Conservation (phyloP, 1,140 invertebrate species). For the Aethina tumida region DNA sequence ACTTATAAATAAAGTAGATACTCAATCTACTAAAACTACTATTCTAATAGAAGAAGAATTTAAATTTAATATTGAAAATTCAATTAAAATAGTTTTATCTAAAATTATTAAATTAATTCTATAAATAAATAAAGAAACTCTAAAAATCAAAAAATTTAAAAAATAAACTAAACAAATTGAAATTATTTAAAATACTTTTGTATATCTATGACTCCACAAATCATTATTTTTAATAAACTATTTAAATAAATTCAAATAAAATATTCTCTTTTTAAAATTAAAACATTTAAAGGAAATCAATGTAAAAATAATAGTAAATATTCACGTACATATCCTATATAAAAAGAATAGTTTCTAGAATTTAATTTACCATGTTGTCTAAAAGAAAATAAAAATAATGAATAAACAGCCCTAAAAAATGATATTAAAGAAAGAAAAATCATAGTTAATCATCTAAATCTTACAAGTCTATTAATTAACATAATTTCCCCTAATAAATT, state of each 20-base stretch:
- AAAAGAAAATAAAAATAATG: conserved; percentile 44
- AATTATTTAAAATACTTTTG: conserved; percentile 38
- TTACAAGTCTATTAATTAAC: conserved; percentile 45
- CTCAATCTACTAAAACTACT: conserved; percentile 48
- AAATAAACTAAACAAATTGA: conserved; percentile 50
- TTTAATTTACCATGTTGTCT: conserved; percentile 43
- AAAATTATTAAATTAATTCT: conserved; percentile 38
- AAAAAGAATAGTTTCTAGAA: conserved; percentile 36
- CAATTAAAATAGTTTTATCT: conserved; percentile 40
- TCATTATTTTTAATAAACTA: conserved; percentile 51
- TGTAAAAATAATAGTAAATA: conserved; percentile 49
- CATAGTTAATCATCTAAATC: conserved; percentile 37
- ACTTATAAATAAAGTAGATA: conserved; percentile 46
- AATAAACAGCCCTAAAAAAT: conserved; percentile 40
- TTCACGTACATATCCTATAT: conserved; percentile 37
- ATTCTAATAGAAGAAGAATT: conserved; percentile 39
- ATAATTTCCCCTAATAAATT: conserved; percentile 46
- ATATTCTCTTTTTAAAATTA: conserved; percentile 44
- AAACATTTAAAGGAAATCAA: conserved; percentile 48
- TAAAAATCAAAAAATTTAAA: conserved; percentile 35
- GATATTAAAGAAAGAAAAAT: conserved; percentile 40
- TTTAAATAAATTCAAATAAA: conserved; percentile 45
- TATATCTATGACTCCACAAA: conserved; percentile 48
- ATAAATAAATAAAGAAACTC: conserved; percentile 34
- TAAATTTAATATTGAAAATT: conserved; percentile 40